Base-by-base conservation (phyloP, 2,888 invertebrate genomes). In the Baronia brevicornis region DNA sequence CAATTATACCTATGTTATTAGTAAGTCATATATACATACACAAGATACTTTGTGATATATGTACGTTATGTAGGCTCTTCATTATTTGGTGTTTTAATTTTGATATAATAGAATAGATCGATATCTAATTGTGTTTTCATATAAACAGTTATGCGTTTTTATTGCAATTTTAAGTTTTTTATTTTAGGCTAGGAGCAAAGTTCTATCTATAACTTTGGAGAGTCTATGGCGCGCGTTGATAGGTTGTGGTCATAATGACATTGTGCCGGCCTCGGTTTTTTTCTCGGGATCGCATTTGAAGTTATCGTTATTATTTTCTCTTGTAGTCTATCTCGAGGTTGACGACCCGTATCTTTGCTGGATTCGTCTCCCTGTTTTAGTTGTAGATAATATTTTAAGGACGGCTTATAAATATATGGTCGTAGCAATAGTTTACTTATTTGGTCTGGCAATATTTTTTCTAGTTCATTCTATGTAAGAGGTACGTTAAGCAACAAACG, bases 251-350 rank as follows among this genome's bases (percentile, higher is more conserved):
- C 56, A 62, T 82, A 82, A 82, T 82, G 82, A 82, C 80, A 80
- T 65, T 74, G 68, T 67, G 66, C 66, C 61, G 64, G 61, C 64
- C 59, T 54, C 55, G 52, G 68, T 69, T 82, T 82, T 80, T 79
- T 61, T 57, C 72, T 75, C 63, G 50, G 59, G 63, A 69, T 73
- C 66, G 67, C 69, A 62, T 82, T 79, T 78, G 77, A 73, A 61
- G 73, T 78, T 79, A 78, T 80, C 79, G 74, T 82, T 80, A 79
- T 79, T 77, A 77, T 77, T 73, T 67, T 69, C 68, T 75, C 64
- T 63, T 55, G 56, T 61, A 63, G 57, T 50, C 56, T 58, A 68
- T 66, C 63, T 46, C 40, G 46, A 55, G 78, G 70, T 70, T 67
- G 51, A 52, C 44, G 72, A 68, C 67, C 66, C n/a, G 15, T 17